Evolutionary conservation across 2,888 invertebrate genomes (phyloP).

Genomic region (Euplexia lucipara): DNA sequence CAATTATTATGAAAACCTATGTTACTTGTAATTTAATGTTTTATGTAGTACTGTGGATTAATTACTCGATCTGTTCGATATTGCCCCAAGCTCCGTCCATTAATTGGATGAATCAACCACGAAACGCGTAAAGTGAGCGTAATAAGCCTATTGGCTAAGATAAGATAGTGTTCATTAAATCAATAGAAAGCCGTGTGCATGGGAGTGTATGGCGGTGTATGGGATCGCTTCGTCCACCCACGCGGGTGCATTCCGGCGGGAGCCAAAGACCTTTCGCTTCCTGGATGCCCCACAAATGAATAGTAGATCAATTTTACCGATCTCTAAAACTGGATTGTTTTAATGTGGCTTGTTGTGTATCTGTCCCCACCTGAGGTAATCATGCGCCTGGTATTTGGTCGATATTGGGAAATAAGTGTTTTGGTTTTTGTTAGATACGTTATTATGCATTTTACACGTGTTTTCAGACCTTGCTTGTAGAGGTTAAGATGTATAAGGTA

Average conservation of each 20-base stretch:
- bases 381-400: slow-evolving; percentile 35
- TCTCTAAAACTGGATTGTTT: slow-evolving; percentile 69
- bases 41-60: slow-evolving; percentile 48
- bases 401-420: slow-evolving; percentile 38
- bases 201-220: slow-evolving; percentile 74
- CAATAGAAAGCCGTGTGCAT: slow-evolving; percentile 88
- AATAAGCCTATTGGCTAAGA: slow-evolving; percentile 86
- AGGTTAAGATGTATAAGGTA: no score
- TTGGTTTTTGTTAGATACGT: slow-evolving; percentile 15
- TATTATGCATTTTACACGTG: slow-evolving; percentile 33
- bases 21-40: slow-evolving; percentile 51
- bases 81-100: slow-evolving; percentile 34
- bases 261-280: slow-evolving; percentile 90
- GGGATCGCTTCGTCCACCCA: slow-evolving; percentile 78
- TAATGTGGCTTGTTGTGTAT: slow-evolving; percentile 61
- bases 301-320: slow-evolving; percentile 74
- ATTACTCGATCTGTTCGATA: slow-evolving; percentile 49
- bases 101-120: slow-evolving; percentile 64
- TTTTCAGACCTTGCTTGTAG: slow-evolving; percentile 7
- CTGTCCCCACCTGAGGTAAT: slow-evolving; percentile 58
- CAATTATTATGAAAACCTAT: slow-evolving; percentile 50
- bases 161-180: slow-evolving; percentile 89
- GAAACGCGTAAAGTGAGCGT: slow-evolving; percentile 77
- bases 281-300: slow-evolving; percentile 83
- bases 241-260: slow-evolving; percentile 85